Base-by-base conservation (phyloP, 2,113 vertebrate genomes). In the Lepus europaeus region DNA sequence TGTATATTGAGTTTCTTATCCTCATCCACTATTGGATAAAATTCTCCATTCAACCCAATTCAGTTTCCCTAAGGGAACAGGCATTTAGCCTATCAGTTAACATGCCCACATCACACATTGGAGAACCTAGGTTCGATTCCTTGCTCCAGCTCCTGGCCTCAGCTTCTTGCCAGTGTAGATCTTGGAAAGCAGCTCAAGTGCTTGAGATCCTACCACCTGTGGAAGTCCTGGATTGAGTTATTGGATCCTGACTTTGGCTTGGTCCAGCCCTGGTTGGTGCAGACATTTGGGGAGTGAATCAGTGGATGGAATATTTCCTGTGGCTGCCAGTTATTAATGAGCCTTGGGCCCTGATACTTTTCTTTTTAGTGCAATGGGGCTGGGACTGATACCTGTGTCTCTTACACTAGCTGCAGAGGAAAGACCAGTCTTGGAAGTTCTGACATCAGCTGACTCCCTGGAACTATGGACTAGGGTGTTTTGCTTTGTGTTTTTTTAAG, bases 1-100 rank as follows among this genome's bases (percentile, higher is more conserved):
- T 70, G 6, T 20, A 51, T 19, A 61, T 82, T 88, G 13, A 49
- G n/a, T 29, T 23, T 87, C 31, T 66, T 45, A 61, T n/a, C 2
- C 20, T 93, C 61, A 27, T 83, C 72, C 36, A 68, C 12, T 63
- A 1, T 31, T 69, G 23, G 77, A 45, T 72, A 72, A 53, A 92
- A 63, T 74, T 93, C 14, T 93, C n/a, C 39, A 1, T 84, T 89
- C 73, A 85, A 49, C 9, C 27, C 36, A 83, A 19, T 64, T 94
- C 31, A 95, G 7, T 73, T 92, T 49, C 20, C 86, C 36, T 29
- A 74, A 79, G 22, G 73, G 10, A 78, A 76, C 39, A 39, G 22
- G 45, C 69, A n/a, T 49, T 3, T 53, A 59, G 56, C 56, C 56
- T 5, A 59, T 8, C 56, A 16, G 56, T 59, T 59, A 19, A 13